These are phyloP conservation scores for Cyanocitta stelleri DNA, from an alignment of 2,113 vertebrate genomes.

Conservation along the genomic window DNA sequence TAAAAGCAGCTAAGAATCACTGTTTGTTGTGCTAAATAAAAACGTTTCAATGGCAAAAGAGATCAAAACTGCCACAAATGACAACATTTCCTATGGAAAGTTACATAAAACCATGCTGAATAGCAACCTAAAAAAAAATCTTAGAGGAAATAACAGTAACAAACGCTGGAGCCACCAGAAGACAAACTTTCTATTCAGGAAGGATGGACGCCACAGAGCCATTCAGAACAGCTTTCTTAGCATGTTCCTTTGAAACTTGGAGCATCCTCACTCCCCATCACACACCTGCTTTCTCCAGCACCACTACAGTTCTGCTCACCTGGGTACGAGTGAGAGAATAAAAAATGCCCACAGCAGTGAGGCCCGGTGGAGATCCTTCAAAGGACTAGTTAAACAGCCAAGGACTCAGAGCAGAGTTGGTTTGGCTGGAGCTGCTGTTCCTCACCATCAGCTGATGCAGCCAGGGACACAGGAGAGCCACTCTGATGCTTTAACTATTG, in stretches of 20 bases:
- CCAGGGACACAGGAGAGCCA: background rate
- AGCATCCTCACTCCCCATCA: background rate
- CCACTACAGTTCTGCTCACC: background rate
- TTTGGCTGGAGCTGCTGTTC: background rate
- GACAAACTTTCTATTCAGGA: background rate
- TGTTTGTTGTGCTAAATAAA: constrained; percentile 26
- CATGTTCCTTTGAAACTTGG: background rate
- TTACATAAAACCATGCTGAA: constrained; percentile 29
- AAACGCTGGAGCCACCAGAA: background rate
- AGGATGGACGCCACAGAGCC: constrained; percentile 2
- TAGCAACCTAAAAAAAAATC: constrained; percentile 23
- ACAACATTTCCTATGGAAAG: constrained; percentile 66
- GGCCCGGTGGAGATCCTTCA: background rate
- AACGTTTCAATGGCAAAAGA: background rate
- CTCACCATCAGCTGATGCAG: background rate
- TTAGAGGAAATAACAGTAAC: constrained; percentile 47
- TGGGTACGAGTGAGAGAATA: background rate
- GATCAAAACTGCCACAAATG: constrained; percentile 50
- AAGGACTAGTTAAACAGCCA: background rate
- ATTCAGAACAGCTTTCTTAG: background rate
- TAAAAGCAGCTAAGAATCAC: constrained; percentile 17
- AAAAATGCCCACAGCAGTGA: background rate
- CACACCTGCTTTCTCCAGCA: background rate
- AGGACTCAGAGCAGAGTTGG: background rate
- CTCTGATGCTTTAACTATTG: background rate